Conservation (phyloP, 2,113 vertebrate genomes). For the Epinephelus cyanopodus region DNA sequence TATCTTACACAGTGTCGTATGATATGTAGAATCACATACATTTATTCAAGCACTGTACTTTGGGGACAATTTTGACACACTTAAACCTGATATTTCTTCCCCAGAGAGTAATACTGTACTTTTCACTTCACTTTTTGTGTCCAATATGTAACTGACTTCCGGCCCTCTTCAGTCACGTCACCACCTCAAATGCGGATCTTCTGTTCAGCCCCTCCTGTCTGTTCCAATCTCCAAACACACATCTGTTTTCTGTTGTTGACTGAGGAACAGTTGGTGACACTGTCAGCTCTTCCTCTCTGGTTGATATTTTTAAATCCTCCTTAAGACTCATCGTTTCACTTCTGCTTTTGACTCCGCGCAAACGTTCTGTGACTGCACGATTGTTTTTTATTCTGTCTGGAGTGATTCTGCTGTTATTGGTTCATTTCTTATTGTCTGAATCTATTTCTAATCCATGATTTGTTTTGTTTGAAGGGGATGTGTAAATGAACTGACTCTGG, state of each 20-base stretch:
- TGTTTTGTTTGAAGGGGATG: background rate
- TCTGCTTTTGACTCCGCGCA: conserved; percentile 10
- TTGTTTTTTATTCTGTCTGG: background rate
- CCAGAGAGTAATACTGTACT: too few species aligned
- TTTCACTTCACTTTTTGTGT: too few species aligned
- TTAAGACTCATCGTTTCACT: conserved; percentile 12
- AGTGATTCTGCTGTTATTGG: background rate
- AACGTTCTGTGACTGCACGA: background rate
- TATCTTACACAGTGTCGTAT: too few species aligned
- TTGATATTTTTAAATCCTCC: conserved; percentile 17
- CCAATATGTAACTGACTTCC: too few species aligned
- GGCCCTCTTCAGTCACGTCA: too few species aligned
- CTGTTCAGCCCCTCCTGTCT: too few species aligned
- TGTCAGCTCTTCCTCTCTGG: too few species aligned
- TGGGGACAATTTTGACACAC: too few species aligned
- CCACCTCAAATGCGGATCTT: too few species aligned
- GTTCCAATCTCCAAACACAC: background rate
- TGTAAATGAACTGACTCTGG: background rate
- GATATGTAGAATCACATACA: too few species aligned
- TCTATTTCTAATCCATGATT: background rate
- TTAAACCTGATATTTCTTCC: too few species aligned
- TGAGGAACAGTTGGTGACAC: background rate
- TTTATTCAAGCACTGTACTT: too few species aligned
- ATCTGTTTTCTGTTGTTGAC: background rate
- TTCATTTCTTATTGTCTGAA: background rate